A percentile compares a stretch with the other conserved stretches of the same genome.
Evolutionary conservation across 2,113 vertebrate species (phyloP).

Genomic region (Pampusana beccarii): DNA sequence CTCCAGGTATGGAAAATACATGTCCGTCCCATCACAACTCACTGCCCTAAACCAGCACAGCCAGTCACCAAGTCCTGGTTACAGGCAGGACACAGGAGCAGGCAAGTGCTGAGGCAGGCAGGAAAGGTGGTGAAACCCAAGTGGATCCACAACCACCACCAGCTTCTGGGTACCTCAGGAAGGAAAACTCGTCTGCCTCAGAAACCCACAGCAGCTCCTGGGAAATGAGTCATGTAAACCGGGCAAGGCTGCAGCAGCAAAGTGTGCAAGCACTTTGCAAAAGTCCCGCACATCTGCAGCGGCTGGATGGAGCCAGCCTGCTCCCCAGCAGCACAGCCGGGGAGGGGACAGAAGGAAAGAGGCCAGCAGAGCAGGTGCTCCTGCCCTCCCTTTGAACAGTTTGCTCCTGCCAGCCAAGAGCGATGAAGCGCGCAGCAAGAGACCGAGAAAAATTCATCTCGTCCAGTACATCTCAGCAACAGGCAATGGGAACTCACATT

Average conservation of each 20-base stretch:
- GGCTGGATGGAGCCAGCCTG: not conserved
- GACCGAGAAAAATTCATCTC: accelerated
- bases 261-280: not conserved
- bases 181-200: not conserved
- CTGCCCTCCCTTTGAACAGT: accelerated
- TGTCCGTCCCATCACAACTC: not conserved
- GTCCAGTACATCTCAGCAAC: accelerated
- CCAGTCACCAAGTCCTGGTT: not conserved
- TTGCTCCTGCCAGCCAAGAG: not conserved
- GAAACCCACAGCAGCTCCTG: not conserved
- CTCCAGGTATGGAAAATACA: not conserved
- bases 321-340: accelerated
- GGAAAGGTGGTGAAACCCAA: not conserved
- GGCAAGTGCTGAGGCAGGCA: not conserved
- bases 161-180: not conserved
- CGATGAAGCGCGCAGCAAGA: accelerated
- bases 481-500: accelerated
- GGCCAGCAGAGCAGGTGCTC: accelerated
- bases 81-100: not conserved
- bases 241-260: not conserved
- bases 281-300: accelerated
- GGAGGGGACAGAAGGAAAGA: not conserved
- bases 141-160: not conserved
- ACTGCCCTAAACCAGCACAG: not conserved
- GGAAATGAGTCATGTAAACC: accelerated